phyloP scores from a whole-genome alignment of 2,113 vertebrate species.

The Cervus canadensis region DNA sequence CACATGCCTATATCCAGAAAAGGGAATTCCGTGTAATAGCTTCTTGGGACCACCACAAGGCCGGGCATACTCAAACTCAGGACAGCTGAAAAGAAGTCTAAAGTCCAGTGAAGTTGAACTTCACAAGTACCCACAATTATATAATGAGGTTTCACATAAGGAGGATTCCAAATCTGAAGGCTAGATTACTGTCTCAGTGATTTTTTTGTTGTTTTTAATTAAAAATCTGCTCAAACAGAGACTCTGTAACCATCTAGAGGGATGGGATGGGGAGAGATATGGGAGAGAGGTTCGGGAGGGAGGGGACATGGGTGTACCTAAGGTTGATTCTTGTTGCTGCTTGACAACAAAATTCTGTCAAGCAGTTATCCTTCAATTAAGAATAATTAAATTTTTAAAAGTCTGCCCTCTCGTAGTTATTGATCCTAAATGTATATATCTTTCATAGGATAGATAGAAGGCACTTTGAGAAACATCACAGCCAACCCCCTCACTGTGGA shows the following conservation, averaged over 20 bases:
- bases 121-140: neutral
- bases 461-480: neutral
- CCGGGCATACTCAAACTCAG: neutral
- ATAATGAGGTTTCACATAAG: neutral
- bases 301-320: neutral
- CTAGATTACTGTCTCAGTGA: neutral
- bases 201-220: neutral
- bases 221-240: neutral
- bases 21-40: neutral
- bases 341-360: neutral
- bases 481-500: neutral
- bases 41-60: neutral
- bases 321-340: neutral
- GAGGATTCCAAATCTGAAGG: neutral
- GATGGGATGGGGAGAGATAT: neutral
- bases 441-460: neutral
- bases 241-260: neutral
- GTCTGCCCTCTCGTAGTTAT: neutral
- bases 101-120: neutral
- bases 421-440: neutral
- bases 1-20: neutral
- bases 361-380: neutral
- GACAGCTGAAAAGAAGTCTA: neutral
- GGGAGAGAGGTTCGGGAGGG: neutral
- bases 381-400: neutral